Conservation (phyloP, 2,888 invertebrate species). For the Diogma glabrata region DNA sequence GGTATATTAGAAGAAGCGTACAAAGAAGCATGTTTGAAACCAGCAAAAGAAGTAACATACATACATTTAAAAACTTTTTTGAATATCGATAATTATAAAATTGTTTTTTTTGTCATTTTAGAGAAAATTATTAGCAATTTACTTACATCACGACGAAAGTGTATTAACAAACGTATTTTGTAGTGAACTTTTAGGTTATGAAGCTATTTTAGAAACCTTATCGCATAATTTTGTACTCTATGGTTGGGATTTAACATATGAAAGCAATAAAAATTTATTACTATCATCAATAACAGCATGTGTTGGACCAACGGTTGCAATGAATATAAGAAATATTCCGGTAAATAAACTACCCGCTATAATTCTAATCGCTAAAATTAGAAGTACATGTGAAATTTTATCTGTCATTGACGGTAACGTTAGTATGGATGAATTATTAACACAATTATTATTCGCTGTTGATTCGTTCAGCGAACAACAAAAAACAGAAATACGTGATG, state of each 20-base stretch:
- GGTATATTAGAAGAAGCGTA: slow-evolving; percentile 85
- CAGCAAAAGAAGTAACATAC: slow-evolving; percentile 71
- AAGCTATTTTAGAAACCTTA: slow-evolving; percentile 80
- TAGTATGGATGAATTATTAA: slow-evolving; percentile 78
- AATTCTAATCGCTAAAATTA: slow-evolving; percentile 75
- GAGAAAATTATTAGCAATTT: slow-evolving; percentile 87
- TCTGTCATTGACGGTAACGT: slow-evolving; percentile 88
- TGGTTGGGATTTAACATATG: slow-evolving; percentile 94
- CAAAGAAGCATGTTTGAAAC: slow-evolving; percentile 77
- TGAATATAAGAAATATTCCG: slow-evolving; percentile 74
- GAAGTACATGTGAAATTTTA: slow-evolving; percentile 82
- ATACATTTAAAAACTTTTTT: not conserved
- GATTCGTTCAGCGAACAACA: slow-evolving; percentile 74
- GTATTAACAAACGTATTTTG: slow-evolving; percentile 96
- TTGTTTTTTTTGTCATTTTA: slow-evolving; percentile 35
- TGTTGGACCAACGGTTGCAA: slow-evolving; percentile 71
- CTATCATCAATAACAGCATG: slow-evolving; percentile 61
- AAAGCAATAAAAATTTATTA: slow-evolving; percentile 74
- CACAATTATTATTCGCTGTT: slow-evolving; percentile 74
- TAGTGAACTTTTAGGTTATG: slow-evolving; percentile 83
- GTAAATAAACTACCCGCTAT: slow-evolving; percentile 81
- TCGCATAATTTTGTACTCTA: slow-evolving; percentile 85
- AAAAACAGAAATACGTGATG: slow-evolving; percentile 65
- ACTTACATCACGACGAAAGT: slow-evolving; percentile 92
- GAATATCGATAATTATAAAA: slow-evolving; percentile 5